Conservation (phyloP, 2,113 vertebrate genomes). For the Melanostigma gelatinosum region DNA sequence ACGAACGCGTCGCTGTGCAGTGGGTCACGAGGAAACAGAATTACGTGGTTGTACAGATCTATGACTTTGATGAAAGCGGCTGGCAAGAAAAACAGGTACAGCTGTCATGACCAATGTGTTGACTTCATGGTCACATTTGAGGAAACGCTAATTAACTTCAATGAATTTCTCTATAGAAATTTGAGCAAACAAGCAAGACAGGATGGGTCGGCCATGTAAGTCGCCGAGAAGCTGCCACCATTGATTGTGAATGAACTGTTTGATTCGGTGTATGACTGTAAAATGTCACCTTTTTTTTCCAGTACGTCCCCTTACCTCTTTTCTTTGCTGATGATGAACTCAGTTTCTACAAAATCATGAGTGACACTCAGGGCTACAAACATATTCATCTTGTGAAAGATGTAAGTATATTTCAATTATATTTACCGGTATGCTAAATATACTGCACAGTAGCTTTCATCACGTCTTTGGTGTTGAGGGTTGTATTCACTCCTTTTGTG, state of each 20-base stretch:
- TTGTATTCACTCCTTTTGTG: conserved; percentile 45
- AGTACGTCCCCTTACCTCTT: conserved; percentile 91
- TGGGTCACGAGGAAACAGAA: conserved; percentile 95
- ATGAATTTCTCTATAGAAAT: conserved; percentile 77
- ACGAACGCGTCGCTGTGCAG: conserved; percentile 89
- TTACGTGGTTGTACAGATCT: conserved; percentile 89
- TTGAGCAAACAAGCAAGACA: conserved; percentile 89
- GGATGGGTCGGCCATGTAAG: conserved; percentile 97
- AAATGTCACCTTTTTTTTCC: conserved; percentile 68
- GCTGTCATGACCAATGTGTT: not conserved
- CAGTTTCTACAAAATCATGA: conserved; percentile 97
- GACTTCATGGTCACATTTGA: not conserved
- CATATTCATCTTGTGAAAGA: conserved; percentile 90
- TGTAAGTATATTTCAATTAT: conserved; percentile 65
- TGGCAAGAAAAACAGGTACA: conserved; percentile 91
- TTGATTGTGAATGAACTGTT: not conserved
- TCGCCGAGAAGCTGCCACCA: conserved; percentile 38
- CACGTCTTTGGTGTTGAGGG: conserved; percentile 3
- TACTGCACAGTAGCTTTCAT: not conserved
- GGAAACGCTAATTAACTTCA: not conserved
- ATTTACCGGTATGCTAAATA: not conserved
- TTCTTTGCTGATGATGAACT: conserved; percentile 89
- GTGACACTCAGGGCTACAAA: conserved; percentile 92
- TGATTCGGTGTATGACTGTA: not conserved
- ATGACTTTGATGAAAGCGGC: conserved; percentile 85